phyloP scores from a whole-genome alignment of 2,888 invertebrate genomes.

The Yponomeuta evonymella region DNA sequence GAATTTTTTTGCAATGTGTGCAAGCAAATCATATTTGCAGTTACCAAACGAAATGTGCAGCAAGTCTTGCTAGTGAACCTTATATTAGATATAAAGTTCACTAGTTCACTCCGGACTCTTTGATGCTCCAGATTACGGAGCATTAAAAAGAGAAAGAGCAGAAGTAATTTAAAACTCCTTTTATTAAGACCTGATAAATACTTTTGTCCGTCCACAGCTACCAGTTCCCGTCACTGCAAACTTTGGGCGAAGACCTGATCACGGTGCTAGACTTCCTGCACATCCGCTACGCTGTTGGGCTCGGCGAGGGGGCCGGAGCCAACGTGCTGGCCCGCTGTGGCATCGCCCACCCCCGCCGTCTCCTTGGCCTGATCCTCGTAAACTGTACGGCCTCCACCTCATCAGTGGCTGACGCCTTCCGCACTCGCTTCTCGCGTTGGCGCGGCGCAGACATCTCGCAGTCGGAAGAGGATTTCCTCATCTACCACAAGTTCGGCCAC shows the following conservation, averaged over 20 bases:
- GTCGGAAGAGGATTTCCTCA: conserved; percentile 90
- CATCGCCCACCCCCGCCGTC: conserved; percentile 85
- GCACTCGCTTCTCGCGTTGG: conserved; percentile 90
- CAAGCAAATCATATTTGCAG: too few species aligned
- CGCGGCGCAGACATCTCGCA: conserved; percentile 89
- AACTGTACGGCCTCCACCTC: conserved; percentile 92
- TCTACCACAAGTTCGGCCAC: conserved; percentile 94
- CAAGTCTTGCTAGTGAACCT: too few species aligned
- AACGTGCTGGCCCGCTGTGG: conserved; percentile 91
- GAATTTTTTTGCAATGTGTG: too few species aligned
- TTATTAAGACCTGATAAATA: neutral
- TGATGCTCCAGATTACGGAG: too few species aligned
- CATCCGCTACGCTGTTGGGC: conserved; percentile 87
- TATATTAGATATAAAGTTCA: too few species aligned
- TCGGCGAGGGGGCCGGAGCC: conserved; percentile 93
- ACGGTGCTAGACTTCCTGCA: conserved; percentile 88
- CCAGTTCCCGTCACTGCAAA: conserved; percentile 88
- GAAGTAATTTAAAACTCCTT: too few species aligned
- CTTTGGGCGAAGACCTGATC: conserved; percentile 87
- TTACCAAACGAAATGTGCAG: too few species aligned
- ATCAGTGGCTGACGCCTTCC: conserved; percentile 89
- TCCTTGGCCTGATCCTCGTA: conserved; percentile 87
- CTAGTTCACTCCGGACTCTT: too few species aligned
- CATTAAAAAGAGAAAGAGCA: too few species aligned
- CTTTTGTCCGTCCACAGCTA: conserved; percentile 68